These are phyloP conservation scores for Cavia aperea DNA, from an alignment of 2,113 vertebrate genomes.

Conservation along the genomic window DNA sequence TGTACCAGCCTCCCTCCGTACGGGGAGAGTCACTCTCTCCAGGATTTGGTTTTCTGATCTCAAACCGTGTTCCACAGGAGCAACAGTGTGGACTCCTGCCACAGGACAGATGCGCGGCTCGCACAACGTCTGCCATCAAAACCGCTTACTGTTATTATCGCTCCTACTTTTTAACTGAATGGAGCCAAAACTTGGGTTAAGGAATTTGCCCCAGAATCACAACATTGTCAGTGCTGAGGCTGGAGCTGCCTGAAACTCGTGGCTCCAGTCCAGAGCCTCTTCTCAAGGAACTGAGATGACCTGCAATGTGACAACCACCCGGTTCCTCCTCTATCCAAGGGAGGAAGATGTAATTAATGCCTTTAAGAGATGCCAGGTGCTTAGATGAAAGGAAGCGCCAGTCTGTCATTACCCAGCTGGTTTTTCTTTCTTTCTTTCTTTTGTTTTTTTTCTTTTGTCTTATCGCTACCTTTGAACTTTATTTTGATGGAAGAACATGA, in stretches of 20 bases:
- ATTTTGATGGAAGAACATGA: slow-evolving; percentile 41
- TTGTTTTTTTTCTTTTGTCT: not conserved
- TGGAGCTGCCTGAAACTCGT: not conserved
- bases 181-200: not conserved
- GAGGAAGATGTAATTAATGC: slow-evolving; percentile 47
- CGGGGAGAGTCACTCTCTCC: not conserved
- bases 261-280: not conserved
- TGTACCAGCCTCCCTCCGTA: not conserved
- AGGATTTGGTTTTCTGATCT: slow-evolving; percentile 5
- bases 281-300: not conserved
- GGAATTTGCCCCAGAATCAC: not conserved
- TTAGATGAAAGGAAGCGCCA: slow-evolving; percentile 51
- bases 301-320: not conserved
- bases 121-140: too few species aligned
- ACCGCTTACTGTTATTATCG: not conserved
- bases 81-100: fast-evolving
- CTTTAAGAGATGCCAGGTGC: slow-evolving; percentile 36
- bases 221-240: not conserved
- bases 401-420: slow-evolving; percentile 43
- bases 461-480: slow-evolving; percentile 59
- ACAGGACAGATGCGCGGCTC: not conserved
- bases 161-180: not conserved
- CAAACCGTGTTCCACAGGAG: not conserved
- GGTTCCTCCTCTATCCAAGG: not conserved
- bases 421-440: not conserved